A percentile compares a stretch with the other conserved stretches of the same genome.
Conservation (phyloP, 2,888 invertebrate species). For the Hypomecis atomaria region DNA sequence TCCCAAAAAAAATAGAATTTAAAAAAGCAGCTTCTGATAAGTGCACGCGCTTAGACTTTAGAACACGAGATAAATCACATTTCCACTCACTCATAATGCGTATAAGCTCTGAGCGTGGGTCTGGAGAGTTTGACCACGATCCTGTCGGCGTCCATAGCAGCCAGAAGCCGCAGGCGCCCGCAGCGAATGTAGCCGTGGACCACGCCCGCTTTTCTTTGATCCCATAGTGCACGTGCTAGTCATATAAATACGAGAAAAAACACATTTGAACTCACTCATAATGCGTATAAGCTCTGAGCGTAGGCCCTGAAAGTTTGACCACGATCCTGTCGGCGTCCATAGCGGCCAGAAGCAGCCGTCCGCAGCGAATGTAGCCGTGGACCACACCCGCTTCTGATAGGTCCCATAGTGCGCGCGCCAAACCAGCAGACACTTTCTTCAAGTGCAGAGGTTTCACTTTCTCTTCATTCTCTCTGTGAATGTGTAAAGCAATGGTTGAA, state of each 20-base stretch:
- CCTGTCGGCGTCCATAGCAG: conserved; percentile 86
- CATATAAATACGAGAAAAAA: conserved; percentile 46
- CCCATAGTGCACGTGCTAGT: conserved; percentile 93
- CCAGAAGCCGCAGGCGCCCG: conserved; percentile 91
- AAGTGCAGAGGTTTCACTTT: conserved; percentile 88
- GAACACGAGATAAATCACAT: too few species aligned
- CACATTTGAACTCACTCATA: conserved; percentile 85
- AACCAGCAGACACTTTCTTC: conserved; percentile 91
- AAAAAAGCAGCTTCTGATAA: too few species aligned
- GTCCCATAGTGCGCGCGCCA: conserved; percentile 95
- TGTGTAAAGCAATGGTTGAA: too few species aligned
- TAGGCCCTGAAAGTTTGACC: conserved; percentile 94
- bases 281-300: conserved; percentile 86
- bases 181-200: conserved; percentile 95
- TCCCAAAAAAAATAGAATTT: too few species aligned
- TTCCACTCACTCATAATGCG: too few species aligned
- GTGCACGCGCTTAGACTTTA: conserved; percentile 91
- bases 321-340: conserved; percentile 87
- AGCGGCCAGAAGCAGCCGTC: conserved; percentile 91
- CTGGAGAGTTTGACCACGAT: conserved; percentile 92
- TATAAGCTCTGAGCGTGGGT: too few species aligned
- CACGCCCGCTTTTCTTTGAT: conserved; percentile 92
- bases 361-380: conserved; percentile 94
- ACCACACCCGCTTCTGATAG: conserved; percentile 92
- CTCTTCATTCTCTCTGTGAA: conserved; percentile 64